Base-by-base conservation (phyloP, 2,797 vertebrate species). In the Crocodylus rhombifer region DNA sequence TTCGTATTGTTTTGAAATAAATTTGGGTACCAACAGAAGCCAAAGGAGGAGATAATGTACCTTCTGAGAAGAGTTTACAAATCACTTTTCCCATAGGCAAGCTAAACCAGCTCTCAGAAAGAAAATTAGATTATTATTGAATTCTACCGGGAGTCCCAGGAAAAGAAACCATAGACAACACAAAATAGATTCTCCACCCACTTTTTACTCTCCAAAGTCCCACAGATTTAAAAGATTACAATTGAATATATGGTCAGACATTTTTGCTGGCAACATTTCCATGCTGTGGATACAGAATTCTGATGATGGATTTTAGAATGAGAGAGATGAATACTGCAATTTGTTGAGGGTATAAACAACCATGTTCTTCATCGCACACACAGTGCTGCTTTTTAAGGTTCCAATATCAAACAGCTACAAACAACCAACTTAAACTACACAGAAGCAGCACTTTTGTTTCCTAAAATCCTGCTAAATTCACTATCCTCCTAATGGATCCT, bases 81-180 rank as follows among this genome's bases (percentile, higher is more conserved):
- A 1, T 30, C 78, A 76, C 55, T 42, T 20, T 61, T 61, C 79
- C 58, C 10, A 82, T 42, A 42, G 33, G 2, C 80, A 15, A 90
- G 81, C 69, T 75, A 73, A 79, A 86, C 5, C 26, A 51, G 33
- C 13, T 82, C 14, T 84, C 3, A 28, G 80, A 77, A 89, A 85
- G 18, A 82, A 86, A 89, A 90, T 5, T 3, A 91, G 91, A 88
- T 73, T 77, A 14, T 82, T 82, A 91, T 86, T 86, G 42, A 85
- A 87, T 36, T 77, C 75, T 51, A 65, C 71, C 62, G 58, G 17
- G 25, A 77, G 42, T 51, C 63, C 87, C 56, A 71, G 67, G 87
- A 42, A 42, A 42, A 91, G n/a, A 79, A 88, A 42, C 67, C 75
- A 90, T 36, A 62, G 77, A 87, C 90, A 88, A 87, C 63, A 82